phyloP scores from a whole-genome alignment of 2,888 invertebrate genomes.

The Clunio marinus region DNA sequence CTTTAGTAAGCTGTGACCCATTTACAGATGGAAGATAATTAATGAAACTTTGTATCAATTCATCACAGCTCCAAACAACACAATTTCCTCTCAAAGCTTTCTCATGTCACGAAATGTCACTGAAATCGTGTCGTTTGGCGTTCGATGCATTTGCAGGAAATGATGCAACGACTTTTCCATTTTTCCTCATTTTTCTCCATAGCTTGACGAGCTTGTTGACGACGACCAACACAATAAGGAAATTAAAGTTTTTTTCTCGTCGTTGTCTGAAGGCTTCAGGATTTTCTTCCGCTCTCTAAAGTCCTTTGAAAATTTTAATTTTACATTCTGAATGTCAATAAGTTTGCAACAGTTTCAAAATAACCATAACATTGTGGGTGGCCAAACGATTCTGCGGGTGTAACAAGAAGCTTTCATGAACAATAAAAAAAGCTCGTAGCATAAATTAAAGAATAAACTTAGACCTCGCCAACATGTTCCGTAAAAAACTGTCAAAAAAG shows the following conservation, averaged over 20 bases:
- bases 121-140: too few relatives aligned
- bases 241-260: not conserved
- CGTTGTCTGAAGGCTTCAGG: not conserved
- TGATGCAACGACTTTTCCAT: not conserved
- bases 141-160: not conserved
- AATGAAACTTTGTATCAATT: conserved; percentile 2
- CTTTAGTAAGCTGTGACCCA: too few relatives aligned
- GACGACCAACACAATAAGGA: not conserved
- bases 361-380: conserved; percentile 1
- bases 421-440: not conserved
- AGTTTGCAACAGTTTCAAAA: too few relatives aligned
- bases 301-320: not conserved
- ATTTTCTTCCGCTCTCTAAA: not conserved
- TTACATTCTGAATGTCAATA: not conserved
- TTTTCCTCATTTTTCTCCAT: too few relatives aligned
- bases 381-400: not conserved
- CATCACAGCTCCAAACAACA: too few relatives aligned
- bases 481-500: not conserved
- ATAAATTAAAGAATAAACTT: not conserved
- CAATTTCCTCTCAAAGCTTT: too few relatives aligned
- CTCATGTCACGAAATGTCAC: too few relatives aligned
- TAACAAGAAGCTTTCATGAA: not conserved
- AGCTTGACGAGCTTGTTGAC: not conserved
- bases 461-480: not conserved
- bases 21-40: too few relatives aligned